These are phyloP conservation scores for Polydesmus complanatus DNA, from an alignment of 2,888 invertebrate genomes.

Conservation along the genomic window DNA sequence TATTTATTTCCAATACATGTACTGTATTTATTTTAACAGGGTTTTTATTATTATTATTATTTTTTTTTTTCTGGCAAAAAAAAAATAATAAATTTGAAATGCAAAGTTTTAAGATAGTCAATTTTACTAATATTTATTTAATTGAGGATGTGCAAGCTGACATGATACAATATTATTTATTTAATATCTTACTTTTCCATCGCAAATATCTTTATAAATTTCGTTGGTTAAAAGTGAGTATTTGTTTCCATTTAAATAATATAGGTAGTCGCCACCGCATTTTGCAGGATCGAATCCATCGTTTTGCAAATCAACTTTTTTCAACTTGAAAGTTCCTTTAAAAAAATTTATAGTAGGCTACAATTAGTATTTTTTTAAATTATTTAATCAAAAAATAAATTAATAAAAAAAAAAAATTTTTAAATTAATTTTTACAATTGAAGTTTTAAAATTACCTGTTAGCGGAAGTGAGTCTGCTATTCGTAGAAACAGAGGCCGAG, in stretches of 20 bases:
- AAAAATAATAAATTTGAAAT: no score
- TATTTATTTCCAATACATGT: no score
- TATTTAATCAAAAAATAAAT: neutral
- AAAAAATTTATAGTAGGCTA: conserved; percentile 20
- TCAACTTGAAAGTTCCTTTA: conserved; percentile 86
- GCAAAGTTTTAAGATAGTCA: no score
- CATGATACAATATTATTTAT: neutral
- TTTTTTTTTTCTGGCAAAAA: no score
- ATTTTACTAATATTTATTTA: no score
- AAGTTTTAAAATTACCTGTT: conserved; percentile 52
- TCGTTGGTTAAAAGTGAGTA: conserved; percentile 60
- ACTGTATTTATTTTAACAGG: no score
- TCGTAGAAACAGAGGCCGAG: conserved; percentile 76
- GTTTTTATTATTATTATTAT: no score
- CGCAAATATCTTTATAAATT: conserved; percentile 57
- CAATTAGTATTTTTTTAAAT: neutral
- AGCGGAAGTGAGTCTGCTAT: conserved; percentile 63
- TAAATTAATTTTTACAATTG: neutral
- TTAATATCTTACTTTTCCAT: conserved; percentile 36
- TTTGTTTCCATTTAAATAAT: conserved; percentile 52
- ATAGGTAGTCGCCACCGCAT: conserved; percentile 54
- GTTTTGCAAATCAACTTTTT: conserved; percentile 69
- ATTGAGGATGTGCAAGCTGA: no score
- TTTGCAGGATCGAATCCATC: conserved; percentile 59
- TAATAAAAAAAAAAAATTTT: no score